Conservation (phyloP, 35 echinoderm and acorn worm species). For the Stichopus chloronotus region DNA sequence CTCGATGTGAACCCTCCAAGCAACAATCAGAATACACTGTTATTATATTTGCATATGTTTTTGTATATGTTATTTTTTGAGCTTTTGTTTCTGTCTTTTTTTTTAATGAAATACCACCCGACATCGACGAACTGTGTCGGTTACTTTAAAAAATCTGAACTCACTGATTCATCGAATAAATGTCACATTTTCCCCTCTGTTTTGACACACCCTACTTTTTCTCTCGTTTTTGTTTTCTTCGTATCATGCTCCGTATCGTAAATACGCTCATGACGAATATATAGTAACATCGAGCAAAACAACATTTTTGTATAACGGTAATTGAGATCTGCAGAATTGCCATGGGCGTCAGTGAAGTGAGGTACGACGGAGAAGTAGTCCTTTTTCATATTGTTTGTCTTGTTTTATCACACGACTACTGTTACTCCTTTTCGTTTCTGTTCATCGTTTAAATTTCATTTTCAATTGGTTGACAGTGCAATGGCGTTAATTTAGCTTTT, state of each 20-base stretch:
- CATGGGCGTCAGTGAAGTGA: not conserved
- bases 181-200: not conserved
- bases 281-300: too few species aligned
- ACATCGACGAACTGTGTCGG: not conserved
- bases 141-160: not conserved
- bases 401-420: not conserved
- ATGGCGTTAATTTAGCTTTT: not conserved
- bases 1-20: not conserved
- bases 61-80: not conserved
- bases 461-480: conserved; percentile 19
- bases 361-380: not conserved
- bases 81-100: not conserved
- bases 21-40: not conserved
- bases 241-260: not conserved
- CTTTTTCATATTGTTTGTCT: not conserved
- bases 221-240: not conserved
- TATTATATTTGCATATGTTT: not conserved
- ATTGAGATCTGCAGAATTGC: not conserved
- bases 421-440: not conserved
- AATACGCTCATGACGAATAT: not conserved
- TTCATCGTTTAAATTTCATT: conserved; percentile 42
- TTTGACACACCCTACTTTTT: conserved; percentile 11
- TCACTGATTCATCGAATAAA: conserved; percentile 1
- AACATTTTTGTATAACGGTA: too few species aligned
- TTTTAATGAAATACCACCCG: not conserved